phyloP scores from a whole-genome alignment of 2,797 vertebrate genomes.

The Apogon talboti region DNA sequence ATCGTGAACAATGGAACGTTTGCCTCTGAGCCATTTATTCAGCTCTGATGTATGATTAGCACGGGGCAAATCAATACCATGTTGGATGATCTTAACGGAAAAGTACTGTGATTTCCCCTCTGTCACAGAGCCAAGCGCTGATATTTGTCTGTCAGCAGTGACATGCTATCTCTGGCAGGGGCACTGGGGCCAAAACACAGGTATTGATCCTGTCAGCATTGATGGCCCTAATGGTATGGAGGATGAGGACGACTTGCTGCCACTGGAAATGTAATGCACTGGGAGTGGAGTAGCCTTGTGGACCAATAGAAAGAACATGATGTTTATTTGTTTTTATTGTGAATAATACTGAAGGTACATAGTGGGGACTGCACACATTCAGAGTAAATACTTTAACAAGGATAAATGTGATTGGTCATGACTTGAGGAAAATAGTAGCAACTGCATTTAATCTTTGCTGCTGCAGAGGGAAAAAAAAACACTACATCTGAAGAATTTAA shows the following conservation, averaged over 20 bases:
- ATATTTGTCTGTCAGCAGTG: constrained; percentile 99
- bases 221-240: constrained; percentile 98
- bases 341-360: constrained; percentile 39
- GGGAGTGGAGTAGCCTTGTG: constrained; percentile 42
- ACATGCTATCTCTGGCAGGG: constrained; percentile 96
- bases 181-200: constrained; percentile 95
- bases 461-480: background rate
- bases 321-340: constrained; percentile 60
- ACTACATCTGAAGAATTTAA: constrained; percentile 20
- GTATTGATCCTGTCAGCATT: constrained; percentile 98
- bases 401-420: constrained; percentile 29
- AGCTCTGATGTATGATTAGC: constrained; percentile 99
- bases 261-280: constrained; percentile 74
- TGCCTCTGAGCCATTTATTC: constrained; percentile 99
- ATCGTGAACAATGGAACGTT: constrained; percentile 96
- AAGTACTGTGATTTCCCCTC: constrained; percentile 88
- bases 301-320: constrained; percentile 46
- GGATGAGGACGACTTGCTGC: constrained; percentile 81
- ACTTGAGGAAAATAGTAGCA: background rate
- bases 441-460: constrained; percentile 4
- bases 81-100: constrained; percentile 94
- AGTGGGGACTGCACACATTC: constrained; percentile 21
- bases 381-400: constrained; percentile 42
- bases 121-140: constrained; percentile 86
- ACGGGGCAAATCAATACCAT: constrained; percentile 97